Evolutionary conservation across 2,888 invertebrate genomes (phyloP).

Genomic region (Dimorphilus gyrociliatus): DNA sequence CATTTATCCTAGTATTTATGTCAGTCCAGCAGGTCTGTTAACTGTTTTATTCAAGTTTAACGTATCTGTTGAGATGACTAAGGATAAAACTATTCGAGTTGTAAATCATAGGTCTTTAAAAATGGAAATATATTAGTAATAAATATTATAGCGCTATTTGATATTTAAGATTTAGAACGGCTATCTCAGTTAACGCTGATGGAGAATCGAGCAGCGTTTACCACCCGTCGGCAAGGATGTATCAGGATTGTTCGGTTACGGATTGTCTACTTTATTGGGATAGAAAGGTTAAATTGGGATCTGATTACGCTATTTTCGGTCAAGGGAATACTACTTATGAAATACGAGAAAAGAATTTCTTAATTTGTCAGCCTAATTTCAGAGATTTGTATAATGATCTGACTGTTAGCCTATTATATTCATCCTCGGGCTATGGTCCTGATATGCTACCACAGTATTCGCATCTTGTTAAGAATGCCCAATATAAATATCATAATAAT

Average conservation of each 20-base stretch:
- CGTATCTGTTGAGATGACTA: constrained; percentile 36
- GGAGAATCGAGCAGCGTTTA: constrained; percentile 31
- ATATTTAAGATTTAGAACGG: no score
- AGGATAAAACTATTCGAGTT: constrained; percentile 35
- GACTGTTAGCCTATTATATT: constrained; percentile 28
- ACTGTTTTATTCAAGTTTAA: constrained; percentile 33
- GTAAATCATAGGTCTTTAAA: constrained; percentile 33
- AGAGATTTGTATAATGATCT: constrained; percentile 30
- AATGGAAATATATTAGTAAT: no score
- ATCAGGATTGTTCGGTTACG: constrained; percentile 33
- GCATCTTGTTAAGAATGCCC: constrained; percentile 25
- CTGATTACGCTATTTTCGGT: constrained; percentile 20
- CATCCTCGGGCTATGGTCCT: constrained; percentile 27
- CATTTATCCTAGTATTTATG: constrained; percentile 35
- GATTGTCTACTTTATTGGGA: constrained; percentile 27
- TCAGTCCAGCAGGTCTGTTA: constrained; percentile 34
- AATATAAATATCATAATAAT: constrained; percentile 18
- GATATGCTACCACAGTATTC: constrained; percentile 25
- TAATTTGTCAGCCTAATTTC: constrained; percentile 15
- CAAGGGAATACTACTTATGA: constrained; percentile 20
- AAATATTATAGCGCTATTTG: no score
- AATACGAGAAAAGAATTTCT: constrained; percentile 14
- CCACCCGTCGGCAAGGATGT: constrained; percentile 33
- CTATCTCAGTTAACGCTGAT: constrained; percentile 28
- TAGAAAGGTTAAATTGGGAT: constrained; percentile 19